Percentiles rank a stretch among this genome's conserved stretches.
Conservation (phyloP, 2,797 vertebrate species). For the Darevskia nairensis region DNA sequence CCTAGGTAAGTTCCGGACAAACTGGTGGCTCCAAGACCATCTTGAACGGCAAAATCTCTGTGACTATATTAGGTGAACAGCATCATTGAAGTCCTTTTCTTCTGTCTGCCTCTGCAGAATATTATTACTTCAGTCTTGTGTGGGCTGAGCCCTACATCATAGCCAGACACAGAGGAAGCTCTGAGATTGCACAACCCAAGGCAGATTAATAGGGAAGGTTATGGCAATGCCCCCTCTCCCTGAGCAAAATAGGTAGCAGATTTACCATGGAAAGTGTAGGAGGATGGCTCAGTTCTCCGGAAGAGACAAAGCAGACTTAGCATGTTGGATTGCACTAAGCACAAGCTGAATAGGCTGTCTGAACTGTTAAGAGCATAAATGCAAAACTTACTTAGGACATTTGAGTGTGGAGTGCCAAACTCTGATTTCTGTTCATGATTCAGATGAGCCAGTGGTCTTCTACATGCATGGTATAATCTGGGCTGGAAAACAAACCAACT, state of each 20-base stretch:
- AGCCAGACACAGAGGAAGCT: not conserved
- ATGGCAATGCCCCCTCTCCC: too few relatives aligned
- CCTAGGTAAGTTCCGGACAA: not conserved
- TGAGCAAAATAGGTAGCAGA: not conserved
- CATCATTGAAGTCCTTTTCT: not conserved
- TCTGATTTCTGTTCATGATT: not conserved
- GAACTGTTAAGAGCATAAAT: not conserved
- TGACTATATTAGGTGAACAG: not conserved
- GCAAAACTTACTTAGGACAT: not conserved
- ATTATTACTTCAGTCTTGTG: not conserved
- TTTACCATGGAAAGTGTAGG: not conserved
- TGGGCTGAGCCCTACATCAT: not conserved
- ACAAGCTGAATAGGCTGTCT: not conserved
- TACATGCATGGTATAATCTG: not conserved
- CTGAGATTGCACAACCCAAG: not conserved
- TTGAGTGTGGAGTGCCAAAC: not conserved
- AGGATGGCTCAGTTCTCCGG: not conserved
- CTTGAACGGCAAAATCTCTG: not conserved
- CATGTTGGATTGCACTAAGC: too few relatives aligned
- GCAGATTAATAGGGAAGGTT: not conserved
- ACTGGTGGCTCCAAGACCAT: not conserved
- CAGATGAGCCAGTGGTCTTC: not conserved
- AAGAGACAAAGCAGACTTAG: not conserved
- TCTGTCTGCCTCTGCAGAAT: not conserved
- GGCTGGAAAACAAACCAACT: not conserved